These are phyloP conservation scores for Dasypogon diadema DNA, from an alignment of 2,888 invertebrate genomes.

Conservation along the genomic window DNA sequence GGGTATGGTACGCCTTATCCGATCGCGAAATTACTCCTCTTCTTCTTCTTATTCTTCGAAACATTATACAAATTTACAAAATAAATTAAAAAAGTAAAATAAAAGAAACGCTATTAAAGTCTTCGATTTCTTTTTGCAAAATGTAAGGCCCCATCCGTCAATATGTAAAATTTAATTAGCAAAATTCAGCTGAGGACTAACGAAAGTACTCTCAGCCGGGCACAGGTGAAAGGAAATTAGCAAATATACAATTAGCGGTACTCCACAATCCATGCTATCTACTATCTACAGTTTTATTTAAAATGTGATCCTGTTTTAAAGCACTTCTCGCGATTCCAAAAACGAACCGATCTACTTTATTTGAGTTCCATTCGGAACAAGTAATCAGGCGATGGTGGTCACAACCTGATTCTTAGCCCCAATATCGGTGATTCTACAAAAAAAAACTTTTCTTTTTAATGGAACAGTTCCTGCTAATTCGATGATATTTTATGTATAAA, in stretches of 20 bases:
- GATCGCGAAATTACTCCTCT: background rate
- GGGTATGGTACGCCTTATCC: slow-evolving; percentile 5
- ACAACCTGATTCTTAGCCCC: slow-evolving; percentile 74
- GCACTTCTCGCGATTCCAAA: slow-evolving; percentile 22
- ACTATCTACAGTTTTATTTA: background rate
- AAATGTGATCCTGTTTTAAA: background rate
- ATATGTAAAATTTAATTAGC: background rate
- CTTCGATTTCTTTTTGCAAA: slow-evolving; percentile 1
- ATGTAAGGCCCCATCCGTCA: slow-evolving; percentile 36
- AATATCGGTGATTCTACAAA: slow-evolving; percentile 72
- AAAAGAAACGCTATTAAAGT: background rate
- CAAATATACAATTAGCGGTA: background rate
- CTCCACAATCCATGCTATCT: background rate
- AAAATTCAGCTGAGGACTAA: background rate
- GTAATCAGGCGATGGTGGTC: slow-evolving; percentile 70
- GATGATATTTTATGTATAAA: too few species aligned
- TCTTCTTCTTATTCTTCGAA: background rate
- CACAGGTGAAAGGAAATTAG: background rate
- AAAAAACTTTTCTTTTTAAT: slow-evolving; percentile 52
- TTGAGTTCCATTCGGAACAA: background rate
- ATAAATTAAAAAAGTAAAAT: slow-evolving; percentile 10
- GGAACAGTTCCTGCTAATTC: slow-evolving; percentile 14
- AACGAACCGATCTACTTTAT: slow-evolving; percentile 4
- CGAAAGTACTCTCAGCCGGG: background rate
- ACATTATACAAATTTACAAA: slow-evolving; percentile 16